These are phyloP conservation scores for Edolisoma coerulescens DNA, from an alignment of 2,113 vertebrate species.

Conservation along the genomic window DNA sequence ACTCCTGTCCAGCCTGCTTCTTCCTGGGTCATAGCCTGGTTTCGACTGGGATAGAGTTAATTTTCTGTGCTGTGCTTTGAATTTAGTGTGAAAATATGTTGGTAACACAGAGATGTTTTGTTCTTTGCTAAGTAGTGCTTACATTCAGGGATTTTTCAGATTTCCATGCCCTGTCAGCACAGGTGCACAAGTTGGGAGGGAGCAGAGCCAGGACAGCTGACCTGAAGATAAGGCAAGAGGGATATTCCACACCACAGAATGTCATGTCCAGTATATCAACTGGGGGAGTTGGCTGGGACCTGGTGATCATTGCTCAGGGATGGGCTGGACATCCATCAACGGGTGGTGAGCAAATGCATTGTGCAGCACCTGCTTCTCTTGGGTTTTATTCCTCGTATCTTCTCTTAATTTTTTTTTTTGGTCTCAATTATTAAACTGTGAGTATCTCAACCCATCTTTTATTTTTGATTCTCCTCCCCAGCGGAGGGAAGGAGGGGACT, in stretches of 20 bases:
- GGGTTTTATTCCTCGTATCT: background rate
- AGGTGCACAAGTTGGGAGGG: background rate
- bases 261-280: background rate
- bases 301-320: background rate
- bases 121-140: background rate
- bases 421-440: background rate
- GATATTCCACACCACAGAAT: background rate
- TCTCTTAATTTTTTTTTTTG: background rate
- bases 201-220: background rate
- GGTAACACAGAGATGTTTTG: background rate
- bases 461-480: background rate
- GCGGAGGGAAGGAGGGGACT: background rate
- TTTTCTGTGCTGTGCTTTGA: background rate
- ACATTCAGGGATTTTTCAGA: background rate
- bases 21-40: background rate
- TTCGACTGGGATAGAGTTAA: accelerated
- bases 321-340: background rate
- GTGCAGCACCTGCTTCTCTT: background rate
- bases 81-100: background rate
- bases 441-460: background rate
- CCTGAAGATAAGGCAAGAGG: background rate
- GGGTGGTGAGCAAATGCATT: background rate
- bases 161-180: background rate
- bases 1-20: background rate
- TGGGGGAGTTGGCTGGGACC: background rate